phyloP scores from a whole-genome alignment of 2,888 invertebrate species.

The Lepidochitona cinerea region DNA sequence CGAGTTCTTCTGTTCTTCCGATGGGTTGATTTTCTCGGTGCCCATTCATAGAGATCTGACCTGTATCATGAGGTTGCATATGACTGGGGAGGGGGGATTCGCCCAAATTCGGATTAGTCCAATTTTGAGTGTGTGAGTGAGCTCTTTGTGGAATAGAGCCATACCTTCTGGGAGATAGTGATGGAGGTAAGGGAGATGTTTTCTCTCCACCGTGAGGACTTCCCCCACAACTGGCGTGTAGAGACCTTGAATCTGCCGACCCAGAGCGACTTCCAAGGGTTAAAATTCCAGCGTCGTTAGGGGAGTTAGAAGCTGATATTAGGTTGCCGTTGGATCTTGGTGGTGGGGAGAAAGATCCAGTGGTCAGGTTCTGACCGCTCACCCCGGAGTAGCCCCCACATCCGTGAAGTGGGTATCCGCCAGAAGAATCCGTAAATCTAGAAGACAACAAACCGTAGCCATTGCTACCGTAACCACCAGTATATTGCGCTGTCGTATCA shows the following conservation, averaged over 20 bases:
- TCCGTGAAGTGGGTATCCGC: neutral
- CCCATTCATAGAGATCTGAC: neutral
- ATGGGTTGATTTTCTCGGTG: neutral
- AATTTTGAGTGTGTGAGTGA: neutral
- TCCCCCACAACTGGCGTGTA: neutral
- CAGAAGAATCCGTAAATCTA: constrained; percentile 48
- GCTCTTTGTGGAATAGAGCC: neutral
- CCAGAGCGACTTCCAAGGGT: neutral
- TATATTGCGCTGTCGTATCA: constrained; percentile 51
- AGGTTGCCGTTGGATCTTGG: neutral
- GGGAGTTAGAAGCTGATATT: neutral
- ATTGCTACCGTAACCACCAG: constrained; percentile 53
- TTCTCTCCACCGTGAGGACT: neutral
- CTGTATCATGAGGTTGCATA: neutral
- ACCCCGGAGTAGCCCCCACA: constrained; percentile 1
- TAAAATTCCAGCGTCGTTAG: neutral
- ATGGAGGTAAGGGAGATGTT: neutral
- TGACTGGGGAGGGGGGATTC: neutral
- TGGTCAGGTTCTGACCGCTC: neutral
- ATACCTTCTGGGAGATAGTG: neutral
- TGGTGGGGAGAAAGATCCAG: neutral
- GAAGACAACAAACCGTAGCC: constrained; percentile 60
- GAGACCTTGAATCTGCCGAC: neutral
- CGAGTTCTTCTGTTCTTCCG: neutral
- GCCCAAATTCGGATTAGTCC: neutral